Evolutionary conservation across 2,888 invertebrate species (phyloP), one percentile per base, ranked within the genome.

Genomic region (Marasmarcha lunaedactyla): DNA sequence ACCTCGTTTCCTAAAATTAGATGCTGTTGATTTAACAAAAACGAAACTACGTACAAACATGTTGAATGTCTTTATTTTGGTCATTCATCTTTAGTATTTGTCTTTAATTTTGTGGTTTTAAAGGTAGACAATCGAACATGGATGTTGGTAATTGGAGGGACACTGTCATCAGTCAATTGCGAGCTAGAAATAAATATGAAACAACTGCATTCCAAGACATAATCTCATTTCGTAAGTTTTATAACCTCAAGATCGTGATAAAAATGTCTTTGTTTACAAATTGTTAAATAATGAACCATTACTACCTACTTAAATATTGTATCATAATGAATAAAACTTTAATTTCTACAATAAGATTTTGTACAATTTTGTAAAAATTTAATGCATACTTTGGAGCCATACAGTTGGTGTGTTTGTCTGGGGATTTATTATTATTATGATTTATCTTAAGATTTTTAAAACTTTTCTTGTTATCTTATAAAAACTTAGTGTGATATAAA

Each of bases 151-250:
- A 74, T 44, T 94, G 93, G 92, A 89, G 91, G 62, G 87, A 86
- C 54, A 84, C 81, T 57, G 87, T 94, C 59, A 78, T 93, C 53
- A 79, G 76, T 54, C 89, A 90, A 60, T 67, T 95, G 45, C 89
- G 89, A 44, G 86, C 87, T 45, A 86, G 94, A 59, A 93, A 94
- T 71, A 90, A 87, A 70, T 85, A 84, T 45, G 91, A 94, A 81
- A 89, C 90, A 14, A 73, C 86, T 44, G 88, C 89, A 55, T 94
- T 92, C 70, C 89, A 90, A 53, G 94, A 94, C 60, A 86, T 95
- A 46, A 90, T 95, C 54, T 73, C 87, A 50, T 89, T 92, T 72
- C 93, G 94, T 94, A 87, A 89, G 92, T 86, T 63, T 34, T 62
- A 61, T 73, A 74, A 74, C 73, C 71, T 70, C 11, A 6, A 25